Evolutionary conservation across 2,888 invertebrate genomes (phyloP).

Genomic region (Synergus umbraculus): DNA sequence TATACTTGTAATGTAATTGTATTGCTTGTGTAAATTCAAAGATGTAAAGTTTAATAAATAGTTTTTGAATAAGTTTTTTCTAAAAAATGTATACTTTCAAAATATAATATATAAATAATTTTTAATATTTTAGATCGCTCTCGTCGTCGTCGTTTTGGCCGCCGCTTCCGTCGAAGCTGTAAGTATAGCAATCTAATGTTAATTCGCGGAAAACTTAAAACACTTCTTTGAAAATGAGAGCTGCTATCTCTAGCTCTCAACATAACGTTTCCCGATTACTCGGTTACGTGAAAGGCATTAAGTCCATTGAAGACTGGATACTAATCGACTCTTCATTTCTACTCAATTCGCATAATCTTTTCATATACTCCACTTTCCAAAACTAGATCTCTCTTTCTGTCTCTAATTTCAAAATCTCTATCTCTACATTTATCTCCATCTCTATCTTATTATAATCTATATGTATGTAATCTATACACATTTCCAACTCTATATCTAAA

Average conservation of each 20-base stretch:
- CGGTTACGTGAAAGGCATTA: constrained; percentile 10
- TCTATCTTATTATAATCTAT: not conserved
- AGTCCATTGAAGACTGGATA: constrained; percentile 39
- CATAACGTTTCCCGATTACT: constrained; percentile 26
- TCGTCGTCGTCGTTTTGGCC: constrained; percentile 72
- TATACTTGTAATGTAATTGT: too few species aligned
- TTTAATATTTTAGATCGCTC: constrained; percentile 65
- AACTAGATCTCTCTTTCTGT: not conserved
- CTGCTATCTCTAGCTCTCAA: not conserved
- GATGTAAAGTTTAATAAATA: too few species aligned
- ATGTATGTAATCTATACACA: not conserved
- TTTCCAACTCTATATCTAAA: not conserved
- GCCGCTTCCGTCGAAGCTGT: constrained; percentile 63
- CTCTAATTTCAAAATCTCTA: not conserved
- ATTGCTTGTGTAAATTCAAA: too few species aligned
- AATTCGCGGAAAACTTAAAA: not conserved
- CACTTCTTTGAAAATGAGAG: not conserved
- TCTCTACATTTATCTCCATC: not conserved
- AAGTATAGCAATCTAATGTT: constrained; percentile 3
- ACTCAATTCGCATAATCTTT: constrained; percentile 20
- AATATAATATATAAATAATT: not conserved
- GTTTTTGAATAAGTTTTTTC: too few species aligned
- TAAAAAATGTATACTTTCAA: too few species aligned
- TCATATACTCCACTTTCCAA: not conserved
- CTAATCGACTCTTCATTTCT: constrained; percentile 31